phyloP scores from a whole-genome alignment of 2,888 invertebrate species.

The Cantharis rustica region DNA sequence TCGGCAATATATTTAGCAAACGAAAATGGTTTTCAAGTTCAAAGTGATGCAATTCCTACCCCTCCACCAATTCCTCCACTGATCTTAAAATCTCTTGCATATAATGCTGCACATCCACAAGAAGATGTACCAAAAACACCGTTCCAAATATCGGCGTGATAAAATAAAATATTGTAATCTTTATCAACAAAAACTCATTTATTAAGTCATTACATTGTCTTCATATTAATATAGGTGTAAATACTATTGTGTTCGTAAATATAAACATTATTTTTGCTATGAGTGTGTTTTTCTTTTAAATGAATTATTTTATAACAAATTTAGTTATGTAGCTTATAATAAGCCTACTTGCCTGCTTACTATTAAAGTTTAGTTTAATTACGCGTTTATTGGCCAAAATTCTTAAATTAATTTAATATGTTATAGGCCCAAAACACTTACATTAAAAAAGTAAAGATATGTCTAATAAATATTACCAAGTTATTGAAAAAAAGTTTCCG shows the following conservation, averaged over 20 bases:
- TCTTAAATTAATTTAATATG: no score
- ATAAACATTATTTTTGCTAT: neutral
- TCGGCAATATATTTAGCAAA: constrained; percentile 66
- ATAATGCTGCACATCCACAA: constrained; percentile 64
- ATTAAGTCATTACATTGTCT: neutral
- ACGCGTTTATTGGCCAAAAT: no score
- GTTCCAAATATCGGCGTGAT: neutral
- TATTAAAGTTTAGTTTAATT: no score
- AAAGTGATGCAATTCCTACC: constrained; percentile 58
- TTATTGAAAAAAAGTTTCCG: no score
- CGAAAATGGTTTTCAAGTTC: constrained; percentile 71
- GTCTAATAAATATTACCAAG: no score
- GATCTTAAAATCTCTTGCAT: constrained; percentile 71
- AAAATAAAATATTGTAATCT: neutral
- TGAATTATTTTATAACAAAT: no score
- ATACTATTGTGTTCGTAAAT: neutral
- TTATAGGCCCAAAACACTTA: no score
- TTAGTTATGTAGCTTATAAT: no score
- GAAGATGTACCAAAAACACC: neutral
- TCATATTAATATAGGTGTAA: neutral
- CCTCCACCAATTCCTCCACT: constrained; percentile 71
- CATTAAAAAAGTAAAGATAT: no score
- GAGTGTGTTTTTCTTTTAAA: neutral
- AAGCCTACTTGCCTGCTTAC: no score
- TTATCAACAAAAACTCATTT: neutral